Conservation (phyloP, 1,140 invertebrate species). For the Hylyphantes graminicola region DNA sequence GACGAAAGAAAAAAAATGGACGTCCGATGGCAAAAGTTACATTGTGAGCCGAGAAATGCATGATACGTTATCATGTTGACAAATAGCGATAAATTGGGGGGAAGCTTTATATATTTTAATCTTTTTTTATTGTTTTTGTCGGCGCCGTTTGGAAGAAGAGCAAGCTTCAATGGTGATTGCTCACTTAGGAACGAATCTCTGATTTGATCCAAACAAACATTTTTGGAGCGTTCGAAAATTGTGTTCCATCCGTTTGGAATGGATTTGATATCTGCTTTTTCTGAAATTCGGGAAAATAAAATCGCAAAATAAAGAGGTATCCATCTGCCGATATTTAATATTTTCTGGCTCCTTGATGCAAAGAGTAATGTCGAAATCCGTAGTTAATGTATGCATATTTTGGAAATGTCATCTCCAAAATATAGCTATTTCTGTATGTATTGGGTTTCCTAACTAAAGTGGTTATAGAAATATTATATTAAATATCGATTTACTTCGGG, state of each 20-base stretch:
- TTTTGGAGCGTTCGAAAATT: constrained; percentile 21
- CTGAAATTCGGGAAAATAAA: background rate
- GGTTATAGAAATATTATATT: too few species aligned
- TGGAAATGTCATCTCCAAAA: too few species aligned
- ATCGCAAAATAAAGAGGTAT: background rate
- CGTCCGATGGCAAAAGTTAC: constrained; percentile 7
- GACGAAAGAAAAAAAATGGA: constrained; percentile 8
- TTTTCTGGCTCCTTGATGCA: too few species aligned
- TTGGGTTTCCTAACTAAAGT: too few species aligned
- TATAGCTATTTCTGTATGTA: too few species aligned
- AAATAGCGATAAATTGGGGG: constrained; percentile 48
- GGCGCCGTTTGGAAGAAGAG: background rate
- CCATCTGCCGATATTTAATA: too few species aligned
- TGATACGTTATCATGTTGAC: constrained; percentile 48
- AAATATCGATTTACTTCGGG: too few species aligned
- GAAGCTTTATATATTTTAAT: constrained; percentile 1
- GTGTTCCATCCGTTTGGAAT: background rate
- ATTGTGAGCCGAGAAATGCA: constrained; percentile 31
- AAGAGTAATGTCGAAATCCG: too few species aligned
- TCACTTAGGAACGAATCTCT: constrained; percentile 18
- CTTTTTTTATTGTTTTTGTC: background rate
- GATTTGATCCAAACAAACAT: constrained; percentile 52
- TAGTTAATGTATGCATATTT: too few species aligned
- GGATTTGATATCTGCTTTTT: constrained; percentile 16
- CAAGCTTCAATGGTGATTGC: constrained; percentile 25